A percentile compares a stretch with the other conserved stretches of the same genome.
Conservation (phyloP, 2,797 vertebrate genomes). For the Amniataba percoides region DNA sequence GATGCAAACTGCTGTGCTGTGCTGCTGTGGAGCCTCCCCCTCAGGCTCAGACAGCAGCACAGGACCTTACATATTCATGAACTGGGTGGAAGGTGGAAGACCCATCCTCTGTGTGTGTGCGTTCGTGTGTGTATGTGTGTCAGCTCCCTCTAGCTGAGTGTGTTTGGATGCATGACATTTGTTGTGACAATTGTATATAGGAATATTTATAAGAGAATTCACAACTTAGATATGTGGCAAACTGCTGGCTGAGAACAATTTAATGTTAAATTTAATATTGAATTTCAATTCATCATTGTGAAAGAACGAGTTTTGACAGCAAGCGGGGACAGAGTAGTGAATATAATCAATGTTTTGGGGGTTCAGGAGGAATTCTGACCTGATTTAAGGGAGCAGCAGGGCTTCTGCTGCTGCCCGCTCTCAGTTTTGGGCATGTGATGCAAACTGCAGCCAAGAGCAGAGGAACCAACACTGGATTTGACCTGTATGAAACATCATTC, state of each 20-base stretch:
- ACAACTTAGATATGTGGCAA: no score
- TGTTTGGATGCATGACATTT: slow-evolving; percentile 35
- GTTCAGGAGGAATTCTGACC: neutral
- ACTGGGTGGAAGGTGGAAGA: slow-evolving; percentile 54
- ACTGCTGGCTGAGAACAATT: neutral
- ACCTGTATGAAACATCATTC: neutral
- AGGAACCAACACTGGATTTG: neutral
- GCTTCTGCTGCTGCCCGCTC: neutral
- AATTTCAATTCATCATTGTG: neutral
- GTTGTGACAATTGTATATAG: slow-evolving; percentile 17
- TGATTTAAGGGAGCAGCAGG: slow-evolving; percentile 14
- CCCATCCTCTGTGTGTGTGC: slow-evolving; percentile 17
- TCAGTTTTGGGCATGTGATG: neutral
- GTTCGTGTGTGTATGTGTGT: slow-evolving; percentile 28
- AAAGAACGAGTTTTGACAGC: neutral
- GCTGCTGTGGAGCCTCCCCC: slow-evolving; percentile 43
- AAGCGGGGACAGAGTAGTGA: neutral
- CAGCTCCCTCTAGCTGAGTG: slow-evolving; percentile 23
- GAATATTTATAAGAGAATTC: slow-evolving; percentile 1
- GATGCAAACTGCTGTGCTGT: slow-evolving; percentile 59
- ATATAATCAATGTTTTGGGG: neutral
- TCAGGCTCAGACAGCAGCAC: slow-evolving; percentile 36
- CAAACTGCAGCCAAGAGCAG: neutral
- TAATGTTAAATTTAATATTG: no score
- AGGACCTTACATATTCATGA: slow-evolving; percentile 71